Percentiles rank a stretch among this genome's conserved stretches.
Evolutionary conservation across 2,888 invertebrate species (phyloP).

Genomic region (Stegophylla sp.): DNA sequence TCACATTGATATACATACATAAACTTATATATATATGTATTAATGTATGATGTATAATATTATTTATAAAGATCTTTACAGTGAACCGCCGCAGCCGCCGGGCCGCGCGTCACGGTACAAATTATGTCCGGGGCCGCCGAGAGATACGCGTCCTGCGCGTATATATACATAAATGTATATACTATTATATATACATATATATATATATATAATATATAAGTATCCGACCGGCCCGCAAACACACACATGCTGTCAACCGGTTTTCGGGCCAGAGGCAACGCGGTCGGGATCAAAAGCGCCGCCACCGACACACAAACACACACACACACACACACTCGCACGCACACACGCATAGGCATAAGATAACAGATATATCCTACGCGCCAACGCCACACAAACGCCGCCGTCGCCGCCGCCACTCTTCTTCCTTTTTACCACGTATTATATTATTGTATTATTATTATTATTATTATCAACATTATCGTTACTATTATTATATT

Average conservation of each 20-base stretch:
- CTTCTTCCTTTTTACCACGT: constrained; percentile 41
- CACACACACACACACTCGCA: background rate
- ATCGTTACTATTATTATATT: background rate
- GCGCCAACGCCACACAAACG: constrained; percentile 42
- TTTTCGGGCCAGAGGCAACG: constrained; percentile 58
- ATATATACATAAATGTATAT: too few relatives aligned
- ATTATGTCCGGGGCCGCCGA: constrained; percentile 56
- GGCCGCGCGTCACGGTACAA: constrained; percentile 56
- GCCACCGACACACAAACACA: constrained; percentile 38
- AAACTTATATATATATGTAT: background rate
- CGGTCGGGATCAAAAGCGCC: constrained; percentile 54
- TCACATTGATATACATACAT: background rate
- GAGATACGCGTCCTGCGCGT: constrained; percentile 43
- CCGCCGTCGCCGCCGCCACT: constrained; percentile 35
- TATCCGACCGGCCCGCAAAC: constrained; percentile 12
- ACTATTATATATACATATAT: too few relatives aligned
- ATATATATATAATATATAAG: constrained; percentile 7
- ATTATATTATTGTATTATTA: constrained; percentile 13
- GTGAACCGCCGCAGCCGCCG: constrained; percentile 27
- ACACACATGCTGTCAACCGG: constrained; percentile 50
- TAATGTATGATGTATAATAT: too few relatives aligned
- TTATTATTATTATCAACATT: constrained; percentile 27
- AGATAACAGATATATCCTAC: constrained; percentile 53
- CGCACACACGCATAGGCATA: constrained; percentile 15
- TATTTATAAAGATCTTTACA: constrained; percentile 43